Percentiles rank a stretch among this genome's conserved stretches.
These are phyloP conservation scores for Chloroceryle inda DNA, from an alignment of 2,797 vertebrate species.

Conservation along the genomic window DNA sequence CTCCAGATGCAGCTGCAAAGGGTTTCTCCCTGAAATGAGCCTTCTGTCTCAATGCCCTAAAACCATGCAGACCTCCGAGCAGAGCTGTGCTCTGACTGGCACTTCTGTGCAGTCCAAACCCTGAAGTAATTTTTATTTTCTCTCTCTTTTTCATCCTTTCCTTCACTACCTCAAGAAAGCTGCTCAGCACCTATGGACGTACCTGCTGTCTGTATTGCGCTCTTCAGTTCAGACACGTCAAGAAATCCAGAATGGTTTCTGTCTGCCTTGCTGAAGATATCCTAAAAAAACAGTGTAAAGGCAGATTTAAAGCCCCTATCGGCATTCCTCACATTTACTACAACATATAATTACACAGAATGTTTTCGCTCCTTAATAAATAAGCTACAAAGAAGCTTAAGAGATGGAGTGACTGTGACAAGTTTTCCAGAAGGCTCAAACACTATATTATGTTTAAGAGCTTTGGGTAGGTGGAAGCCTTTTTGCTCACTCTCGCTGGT, in stretches of 20 bases:
- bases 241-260: constrained; percentile 70
- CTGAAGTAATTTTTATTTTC: background rate
- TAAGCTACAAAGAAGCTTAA: background rate
- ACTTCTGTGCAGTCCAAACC: background rate
- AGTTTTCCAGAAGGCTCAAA: background rate
- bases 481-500: background rate
- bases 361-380: background rate
- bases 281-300: constrained; percentile 54
- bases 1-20: background rate
- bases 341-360: background rate
- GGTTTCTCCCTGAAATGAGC: background rate
- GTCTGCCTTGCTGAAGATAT: constrained; percentile 70
- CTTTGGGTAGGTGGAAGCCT: background rate
- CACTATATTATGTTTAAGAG: background rate
- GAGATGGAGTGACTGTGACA: background rate
- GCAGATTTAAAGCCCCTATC: background rate
- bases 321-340: background rate
- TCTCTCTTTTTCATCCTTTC: background rate
- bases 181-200: background rate
- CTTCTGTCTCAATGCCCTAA: background rate
- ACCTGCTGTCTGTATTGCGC: constrained; percentile 67
- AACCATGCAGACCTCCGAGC: background rate
- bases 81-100: background rate
- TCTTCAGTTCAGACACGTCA: constrained; percentile 54
- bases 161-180: background rate